Evolutionary conservation across 2,113 vertebrate species (phyloP).

Genomic region (Caretta caretta): DNA sequence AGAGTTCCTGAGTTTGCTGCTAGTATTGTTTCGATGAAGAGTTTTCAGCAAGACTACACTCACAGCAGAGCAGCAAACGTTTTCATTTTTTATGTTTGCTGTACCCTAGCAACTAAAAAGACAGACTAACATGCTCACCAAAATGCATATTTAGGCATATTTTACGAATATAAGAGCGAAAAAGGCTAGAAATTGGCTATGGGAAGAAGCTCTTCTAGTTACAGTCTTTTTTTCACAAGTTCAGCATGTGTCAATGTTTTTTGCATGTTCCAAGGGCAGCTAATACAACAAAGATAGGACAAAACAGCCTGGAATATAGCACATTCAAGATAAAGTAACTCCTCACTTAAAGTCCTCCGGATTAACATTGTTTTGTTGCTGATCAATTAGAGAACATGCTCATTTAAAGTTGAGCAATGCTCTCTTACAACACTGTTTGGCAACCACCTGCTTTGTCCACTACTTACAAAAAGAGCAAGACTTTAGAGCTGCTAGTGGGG

Average conservation of each 20-base stretch:
- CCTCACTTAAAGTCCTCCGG: too few species aligned
- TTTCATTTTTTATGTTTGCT: background rate
- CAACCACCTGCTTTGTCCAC: too few species aligned
- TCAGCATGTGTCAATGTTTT: background rate
- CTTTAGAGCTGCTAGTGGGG: too few species aligned
- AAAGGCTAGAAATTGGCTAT: background rate
- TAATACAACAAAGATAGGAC: background rate
- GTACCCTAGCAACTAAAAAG: background rate
- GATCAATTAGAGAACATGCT: too few species aligned
- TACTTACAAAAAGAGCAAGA: too few species aligned
- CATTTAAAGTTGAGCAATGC: too few species aligned
- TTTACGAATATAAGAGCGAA: background rate
- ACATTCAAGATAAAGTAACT: background rate
- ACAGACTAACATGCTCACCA: background rate
- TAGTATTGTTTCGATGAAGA: background rate
- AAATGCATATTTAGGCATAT: rapidly evolving
- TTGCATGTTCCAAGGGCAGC: background rate
- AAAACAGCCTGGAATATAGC: background rate
- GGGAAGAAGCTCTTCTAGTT: background rate
- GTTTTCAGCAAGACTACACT: background rate
- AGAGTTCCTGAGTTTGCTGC: background rate
- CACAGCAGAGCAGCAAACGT: background rate
- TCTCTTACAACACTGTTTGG: too few species aligned
- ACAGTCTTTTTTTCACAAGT: background rate
- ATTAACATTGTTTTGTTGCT: too few species aligned